Conservation (phyloP, 2,888 invertebrate species). For the Unio delphinus region DNA sequence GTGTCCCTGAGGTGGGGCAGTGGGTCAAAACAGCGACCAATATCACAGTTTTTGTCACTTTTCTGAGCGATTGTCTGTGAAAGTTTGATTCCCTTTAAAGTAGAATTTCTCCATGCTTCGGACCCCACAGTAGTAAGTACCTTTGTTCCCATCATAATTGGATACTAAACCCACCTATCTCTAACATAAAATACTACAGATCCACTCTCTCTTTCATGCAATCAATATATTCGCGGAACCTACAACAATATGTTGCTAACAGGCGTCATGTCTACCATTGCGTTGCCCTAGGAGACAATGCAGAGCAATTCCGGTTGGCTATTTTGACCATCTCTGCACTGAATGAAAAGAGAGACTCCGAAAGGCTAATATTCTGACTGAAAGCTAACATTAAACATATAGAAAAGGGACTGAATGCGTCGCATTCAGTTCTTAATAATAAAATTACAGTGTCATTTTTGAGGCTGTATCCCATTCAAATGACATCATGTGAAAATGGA, state of each 20-base stretch:
- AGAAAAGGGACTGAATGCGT: too few relatives aligned
- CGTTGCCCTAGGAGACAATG: constrained; percentile 47
- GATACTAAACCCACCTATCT: neutral
- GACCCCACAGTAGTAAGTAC: constrained; percentile 63
- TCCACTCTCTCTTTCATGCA: too few relatives aligned
- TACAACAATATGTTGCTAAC: constrained; percentile 1
- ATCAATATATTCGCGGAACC: constrained; percentile 3
- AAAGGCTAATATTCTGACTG: too few relatives aligned
- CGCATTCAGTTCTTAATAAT: too few relatives aligned
- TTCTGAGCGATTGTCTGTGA: constrained; percentile 64
- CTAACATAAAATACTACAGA: too few relatives aligned
- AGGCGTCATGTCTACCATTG: constrained; percentile 45
- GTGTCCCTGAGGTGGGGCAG: constrained; percentile 69
- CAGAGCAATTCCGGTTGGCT: constrained; percentile 39
- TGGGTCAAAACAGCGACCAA: constrained; percentile 66
- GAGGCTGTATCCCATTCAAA: too few relatives aligned
- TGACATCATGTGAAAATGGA: too few relatives aligned
- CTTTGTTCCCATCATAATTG: constrained; percentile 47
- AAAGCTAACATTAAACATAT: too few relatives aligned
- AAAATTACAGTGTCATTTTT: too few relatives aligned
- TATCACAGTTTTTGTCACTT: constrained; percentile 64
- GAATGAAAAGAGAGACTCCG: too few relatives aligned
- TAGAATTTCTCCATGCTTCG: constrained; percentile 67
- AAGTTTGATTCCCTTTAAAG: constrained; percentile 66
- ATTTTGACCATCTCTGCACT: neutral